Conservation (phyloP, 2,113 vertebrate species). For the Nymphicus hollandicus region DNA sequence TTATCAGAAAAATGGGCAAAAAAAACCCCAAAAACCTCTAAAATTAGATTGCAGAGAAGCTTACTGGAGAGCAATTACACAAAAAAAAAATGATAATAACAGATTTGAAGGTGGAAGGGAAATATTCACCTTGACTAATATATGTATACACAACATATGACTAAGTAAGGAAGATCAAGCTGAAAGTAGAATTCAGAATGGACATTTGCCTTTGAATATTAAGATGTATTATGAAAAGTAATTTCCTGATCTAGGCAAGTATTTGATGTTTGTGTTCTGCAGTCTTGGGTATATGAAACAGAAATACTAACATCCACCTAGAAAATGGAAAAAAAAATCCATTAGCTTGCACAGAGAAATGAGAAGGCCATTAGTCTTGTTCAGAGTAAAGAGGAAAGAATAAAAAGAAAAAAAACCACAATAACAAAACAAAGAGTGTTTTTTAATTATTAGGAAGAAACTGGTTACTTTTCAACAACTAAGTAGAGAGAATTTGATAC, state of each 20-base stretch:
- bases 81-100: not conserved
- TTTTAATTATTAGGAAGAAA: not conserved
- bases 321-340: not conserved
- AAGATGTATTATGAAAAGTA: not conserved
- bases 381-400: not conserved
- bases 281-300: not conserved
- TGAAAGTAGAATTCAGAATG: not conserved
- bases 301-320: not conserved
- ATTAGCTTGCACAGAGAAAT: not conserved
- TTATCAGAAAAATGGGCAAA: not conserved
- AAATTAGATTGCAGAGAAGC: not conserved
- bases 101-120: not conserved
- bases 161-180: not conserved
- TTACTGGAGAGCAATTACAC: slow-evolving; percentile 6
- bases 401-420: not conserved
- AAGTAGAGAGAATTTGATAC: not conserved
- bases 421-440: not conserved
- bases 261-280: not conserved
- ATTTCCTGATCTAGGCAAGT: not conserved
- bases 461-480: not conserved
- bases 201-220: not conserved
- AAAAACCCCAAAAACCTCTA: not conserved
- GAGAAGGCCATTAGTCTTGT: not conserved
- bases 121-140: slow-evolving; percentile 19
- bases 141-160: not conserved